These are phyloP conservation scores for Rhegmatorhina hoffmannsi DNA, from an alignment of 2,113 vertebrate genomes.

Conservation along the genomic window DNA sequence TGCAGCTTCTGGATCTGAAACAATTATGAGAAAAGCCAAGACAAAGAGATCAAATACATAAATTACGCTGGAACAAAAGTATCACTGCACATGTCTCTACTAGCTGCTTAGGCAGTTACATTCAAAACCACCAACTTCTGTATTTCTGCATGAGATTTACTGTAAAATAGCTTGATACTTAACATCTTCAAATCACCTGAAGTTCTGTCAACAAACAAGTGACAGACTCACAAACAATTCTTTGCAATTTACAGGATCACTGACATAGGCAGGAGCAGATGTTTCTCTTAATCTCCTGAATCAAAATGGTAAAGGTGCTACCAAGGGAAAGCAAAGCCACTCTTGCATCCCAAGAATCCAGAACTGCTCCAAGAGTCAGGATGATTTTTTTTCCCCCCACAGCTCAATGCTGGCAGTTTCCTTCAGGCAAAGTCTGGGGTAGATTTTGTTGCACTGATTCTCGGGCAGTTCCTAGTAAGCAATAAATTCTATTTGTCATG, in stretches of 20 bases:
- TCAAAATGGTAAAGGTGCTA: neutral
- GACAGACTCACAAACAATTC: neutral
- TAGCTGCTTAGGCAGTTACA: neutral
- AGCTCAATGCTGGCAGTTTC: neutral
- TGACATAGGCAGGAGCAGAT: neutral
- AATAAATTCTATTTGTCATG: neutral
- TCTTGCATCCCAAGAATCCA: neutral
- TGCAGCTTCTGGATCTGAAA: constrained; percentile 90
- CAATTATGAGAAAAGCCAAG: neutral
- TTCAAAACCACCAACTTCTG: neutral
- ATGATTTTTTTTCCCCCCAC: neutral
- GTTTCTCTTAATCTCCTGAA: neutral
- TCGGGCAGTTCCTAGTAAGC: neutral
- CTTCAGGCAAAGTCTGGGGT: neutral
- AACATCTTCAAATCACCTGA: neutral
- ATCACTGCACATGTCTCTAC: neutral
- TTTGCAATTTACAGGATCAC: neutral
- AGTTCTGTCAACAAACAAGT: neutral
- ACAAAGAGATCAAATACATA: neutral
- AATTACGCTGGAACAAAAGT: neutral
- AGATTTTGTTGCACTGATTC: neutral
- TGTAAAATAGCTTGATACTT: neutral
- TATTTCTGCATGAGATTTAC: neutral
- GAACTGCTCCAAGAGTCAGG: neutral
- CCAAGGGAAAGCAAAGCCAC: neutral